Evolutionary conservation across 2,888 invertebrate genomes (phyloP).

Genomic region (Colletes collaris): DNA sequence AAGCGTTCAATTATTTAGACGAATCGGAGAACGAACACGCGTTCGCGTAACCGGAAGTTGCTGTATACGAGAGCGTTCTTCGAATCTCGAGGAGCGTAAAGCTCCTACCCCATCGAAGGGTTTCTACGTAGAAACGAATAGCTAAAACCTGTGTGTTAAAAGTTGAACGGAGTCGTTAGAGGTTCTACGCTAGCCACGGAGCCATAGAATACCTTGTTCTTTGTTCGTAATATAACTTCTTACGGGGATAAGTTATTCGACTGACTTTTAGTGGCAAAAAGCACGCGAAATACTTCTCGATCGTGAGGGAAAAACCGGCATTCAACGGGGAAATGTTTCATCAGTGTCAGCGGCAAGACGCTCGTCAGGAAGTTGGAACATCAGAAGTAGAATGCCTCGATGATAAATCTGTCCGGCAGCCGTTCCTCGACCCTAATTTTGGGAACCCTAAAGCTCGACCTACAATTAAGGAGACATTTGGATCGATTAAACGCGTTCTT

Average conservation of each 20-base stretch:
- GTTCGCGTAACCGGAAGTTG: background rate
- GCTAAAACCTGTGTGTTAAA: background rate
- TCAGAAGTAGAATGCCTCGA: conserved; percentile 14
- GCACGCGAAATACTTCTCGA: background rate
- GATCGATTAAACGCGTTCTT: too few relatives aligned
- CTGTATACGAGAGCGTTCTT: background rate
- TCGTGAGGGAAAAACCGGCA: background rate
- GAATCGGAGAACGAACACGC: conserved; percentile 32
- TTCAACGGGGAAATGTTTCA: conserved; percentile 4
- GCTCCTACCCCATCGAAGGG: too few relatives aligned
- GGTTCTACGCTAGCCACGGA: too few relatives aligned
- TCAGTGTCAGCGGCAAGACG: conserved; percentile 10
- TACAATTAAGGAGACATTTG: too few relatives aligned
- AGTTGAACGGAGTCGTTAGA: too few relatives aligned
- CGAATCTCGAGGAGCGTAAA: background rate
- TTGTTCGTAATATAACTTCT: background rate
- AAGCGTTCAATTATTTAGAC: conserved; percentile 42
- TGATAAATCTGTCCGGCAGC: conserved; percentile 43
- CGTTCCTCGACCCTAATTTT: background rate
- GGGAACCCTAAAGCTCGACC: too few relatives aligned
- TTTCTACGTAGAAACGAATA: too few relatives aligned
- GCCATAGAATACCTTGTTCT: too few relatives aligned
- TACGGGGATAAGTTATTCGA: background rate
- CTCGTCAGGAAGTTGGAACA: conserved; percentile 5
- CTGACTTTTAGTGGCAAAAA: background rate